Base-by-base conservation (phyloP, 2,797 vertebrate species). In the Arrhamphus sclerolepis region DNA sequence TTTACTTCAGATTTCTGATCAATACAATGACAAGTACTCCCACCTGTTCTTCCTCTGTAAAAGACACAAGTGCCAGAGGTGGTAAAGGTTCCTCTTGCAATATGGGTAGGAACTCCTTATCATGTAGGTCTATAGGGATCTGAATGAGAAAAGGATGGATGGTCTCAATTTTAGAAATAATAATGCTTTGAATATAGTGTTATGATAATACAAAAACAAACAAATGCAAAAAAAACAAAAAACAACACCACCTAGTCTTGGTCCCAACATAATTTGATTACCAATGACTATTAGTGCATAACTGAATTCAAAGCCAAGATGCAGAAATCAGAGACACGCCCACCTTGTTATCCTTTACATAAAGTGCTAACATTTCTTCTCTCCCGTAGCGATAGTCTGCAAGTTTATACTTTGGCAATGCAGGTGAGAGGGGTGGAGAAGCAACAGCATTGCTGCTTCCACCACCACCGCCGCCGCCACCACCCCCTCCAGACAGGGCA, bases 321-420 rank as follows among this genome's bases (percentile, higher is more conserved):
- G 6, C 17, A 34, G 11, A 47, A 1, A 0, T 56, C 49, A 26
- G 2, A 8, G 5, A 53, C 18, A 31, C 39, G 70, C 92, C 81
- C 84, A 98, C 98, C 96, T 98, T 97, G 91, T 95, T 97, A 86
- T 99, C 96, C 94, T 98, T 98, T 94, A 99, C 89, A 91, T 99
- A 99, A 98, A 99, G 97, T 96, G 97, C 98, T 94, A 99, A 88
- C 97, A 98, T 99, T 93, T 99, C 98, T 96, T 99, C 98, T 95
- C 97, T 95, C 82, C 97, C 96, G 21, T 99, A 99, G 79, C 97
- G 97, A 91, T 97, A 98, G 89, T 99, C 97, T 93, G 97, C 96
- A 89, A 99, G 95, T 89, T 98, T 99, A 92, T 99, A 99, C 91
- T 97, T 99, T 90, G 96, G 96, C 95, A 99, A 92, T 51, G 94